Base-by-base conservation (phyloP, 2,888 invertebrate species). In the Nomada flava region DNA sequence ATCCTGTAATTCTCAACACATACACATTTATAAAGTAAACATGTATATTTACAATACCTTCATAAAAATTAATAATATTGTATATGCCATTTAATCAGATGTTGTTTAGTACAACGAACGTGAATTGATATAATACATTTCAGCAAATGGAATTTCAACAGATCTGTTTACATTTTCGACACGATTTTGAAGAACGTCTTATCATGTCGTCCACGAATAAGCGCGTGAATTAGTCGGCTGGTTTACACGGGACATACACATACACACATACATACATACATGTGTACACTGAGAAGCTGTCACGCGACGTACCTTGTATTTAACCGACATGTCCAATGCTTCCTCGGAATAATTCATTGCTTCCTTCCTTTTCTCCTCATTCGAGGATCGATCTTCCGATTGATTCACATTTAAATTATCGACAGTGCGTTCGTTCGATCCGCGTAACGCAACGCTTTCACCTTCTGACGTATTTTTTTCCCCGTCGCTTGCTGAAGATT, bases 271-370 rank as follows among this genome's bases (percentile, higher is more conserved):
- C 57, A 1, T 29, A 20, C 11, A 55, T 1, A 10, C 10, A 36
- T 9, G 65, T 29, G 15, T 20, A 62, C 29, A 50, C 29, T 11
- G 15, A 0, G 20, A 36, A 53, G 13, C 64, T 75, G 75, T 75
- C 68, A 73, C 23, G 20, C 50, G 10, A 4, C 62, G 15, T 75
- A 83, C 82, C 79, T 83, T 82, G 5, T 18, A 59, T 72, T 63
- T 75, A 53, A 68, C 65, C 53, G 75, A 68, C 75, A 79, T 75
- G 36, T 83, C 83, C 15, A 82, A 50, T 15, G 60, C 79, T 53
- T 68, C 68, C 53, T 55, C 47, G 13, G 53, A 29, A 75, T 71
- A 72, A 36, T 72, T 55, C 29, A 55, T n/a, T 4, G 47, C 11
- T 26, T 74, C 70, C n/a, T 52, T 60, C 29, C 65, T 67, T n/a